These are phyloP conservation scores for Megaceryle alcyon DNA, from an alignment of 2,797 vertebrate species.

Conservation along the genomic window DNA sequence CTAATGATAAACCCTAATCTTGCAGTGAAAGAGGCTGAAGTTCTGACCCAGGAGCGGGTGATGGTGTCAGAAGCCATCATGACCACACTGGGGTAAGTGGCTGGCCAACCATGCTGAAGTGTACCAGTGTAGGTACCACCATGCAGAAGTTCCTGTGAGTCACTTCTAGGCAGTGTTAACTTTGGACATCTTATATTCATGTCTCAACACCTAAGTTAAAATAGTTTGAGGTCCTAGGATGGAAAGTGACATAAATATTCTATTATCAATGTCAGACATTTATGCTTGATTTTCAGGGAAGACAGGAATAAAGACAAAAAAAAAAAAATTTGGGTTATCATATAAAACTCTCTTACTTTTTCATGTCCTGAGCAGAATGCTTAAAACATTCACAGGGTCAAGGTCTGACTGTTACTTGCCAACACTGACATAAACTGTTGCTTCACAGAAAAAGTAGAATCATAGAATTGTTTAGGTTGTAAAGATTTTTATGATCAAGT, in stretches of 20 bases:
- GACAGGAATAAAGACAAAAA: not conserved
- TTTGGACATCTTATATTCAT: not conserved
- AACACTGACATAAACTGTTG: not conserved
- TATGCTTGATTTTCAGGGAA: not conserved
- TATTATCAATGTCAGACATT: not conserved
- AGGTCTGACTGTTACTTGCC: not conserved
- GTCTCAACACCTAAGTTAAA: not conserved
- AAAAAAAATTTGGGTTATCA: not conserved
- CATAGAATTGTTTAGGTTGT: not conserved
- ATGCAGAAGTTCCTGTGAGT: not conserved
- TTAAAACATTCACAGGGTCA: not conserved
- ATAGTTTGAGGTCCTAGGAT: not conserved
- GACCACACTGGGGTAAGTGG: conserved; percentile 67
- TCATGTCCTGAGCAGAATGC: not conserved
- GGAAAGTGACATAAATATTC: not conserved
- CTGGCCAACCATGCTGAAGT: not conserved
- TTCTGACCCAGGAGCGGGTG: conserved; percentile 70
- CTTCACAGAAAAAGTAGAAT: not conserved
- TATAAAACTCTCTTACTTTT: not conserved
- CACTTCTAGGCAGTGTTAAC: not conserved
- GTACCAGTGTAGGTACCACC: not conserved
- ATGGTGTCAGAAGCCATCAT: conserved; percentile 76
- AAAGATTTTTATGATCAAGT: not conserved
- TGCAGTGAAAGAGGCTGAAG: conserved; percentile 75
- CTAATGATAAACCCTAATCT: not conserved